These are phyloP conservation scores for Clarias pachynema DNA, from an alignment of 2,797 vertebrate genomes.

Conservation along the genomic window DNA sequence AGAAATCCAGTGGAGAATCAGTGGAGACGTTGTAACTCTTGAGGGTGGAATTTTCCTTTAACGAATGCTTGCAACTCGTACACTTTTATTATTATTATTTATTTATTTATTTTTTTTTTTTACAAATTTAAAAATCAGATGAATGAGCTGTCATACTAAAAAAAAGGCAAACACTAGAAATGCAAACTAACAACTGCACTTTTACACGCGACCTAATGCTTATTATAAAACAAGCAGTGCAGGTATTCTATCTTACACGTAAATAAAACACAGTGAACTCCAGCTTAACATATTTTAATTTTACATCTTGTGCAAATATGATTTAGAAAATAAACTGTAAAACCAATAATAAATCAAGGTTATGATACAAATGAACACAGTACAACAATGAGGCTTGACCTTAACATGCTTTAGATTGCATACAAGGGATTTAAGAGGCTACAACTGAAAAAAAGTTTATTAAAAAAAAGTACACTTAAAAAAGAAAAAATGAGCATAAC, in stretches of 20 bases:
- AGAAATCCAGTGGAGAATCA: neutral
- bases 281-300: slow-evolving; percentile 12
- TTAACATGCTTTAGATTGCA: slow-evolving; percentile 24
- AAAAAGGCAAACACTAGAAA: neutral
- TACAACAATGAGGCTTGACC: slow-evolving; percentile 35
- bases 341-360: slow-evolving; percentile 21
- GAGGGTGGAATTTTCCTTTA: neutral
- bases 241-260: neutral
- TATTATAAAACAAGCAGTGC: neutral
- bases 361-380: slow-evolving; percentile 34
- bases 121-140: neutral
- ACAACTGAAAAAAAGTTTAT: neutral
- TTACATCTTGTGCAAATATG: slow-evolving; percentile 31
- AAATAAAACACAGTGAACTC: neutral
- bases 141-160: neutral
- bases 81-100: neutral
- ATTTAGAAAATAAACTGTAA: slow-evolving; percentile 19
- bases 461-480: slow-evolving; percentile 17
- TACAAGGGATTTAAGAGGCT: slow-evolving; percentile 19
- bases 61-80: neutral
- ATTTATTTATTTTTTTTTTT: too few relatives aligned
- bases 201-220: neutral
- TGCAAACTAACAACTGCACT: neutral
- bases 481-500: slow-evolving; percentile 27
- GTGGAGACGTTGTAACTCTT: neutral